These are phyloP conservation scores for Ptychobarbus kaznakovi DNA, from an alignment of 2,797 vertebrate species.

Conservation along the genomic window DNA sequence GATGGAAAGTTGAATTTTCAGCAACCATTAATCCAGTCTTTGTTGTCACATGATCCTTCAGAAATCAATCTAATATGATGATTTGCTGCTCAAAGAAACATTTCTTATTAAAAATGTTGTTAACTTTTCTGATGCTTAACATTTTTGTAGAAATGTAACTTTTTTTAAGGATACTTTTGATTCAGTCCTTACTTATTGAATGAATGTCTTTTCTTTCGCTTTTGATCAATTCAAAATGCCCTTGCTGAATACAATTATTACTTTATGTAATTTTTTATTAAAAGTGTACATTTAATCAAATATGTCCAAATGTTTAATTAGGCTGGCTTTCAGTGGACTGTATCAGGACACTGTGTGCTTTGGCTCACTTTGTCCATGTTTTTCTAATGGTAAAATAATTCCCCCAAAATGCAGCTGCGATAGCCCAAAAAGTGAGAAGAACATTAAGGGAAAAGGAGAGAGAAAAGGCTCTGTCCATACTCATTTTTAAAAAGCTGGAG, in stretches of 20 bases:
- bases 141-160: neutral
- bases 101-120: too few relatives aligned
- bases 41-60: neutral
- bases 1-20: neutral
- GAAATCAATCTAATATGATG: neutral
- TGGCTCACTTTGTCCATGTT: neutral
- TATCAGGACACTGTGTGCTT: neutral
- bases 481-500: constrained; percentile 44
- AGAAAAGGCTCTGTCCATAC: constrained; percentile 27
- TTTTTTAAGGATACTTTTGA: neutral
- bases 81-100: neutral
- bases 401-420: neutral
- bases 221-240: neutral
- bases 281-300: neutral
- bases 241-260: neutral
- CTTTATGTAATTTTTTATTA: too few relatives aligned
- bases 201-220: neutral
- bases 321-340: neutral
- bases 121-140: neutral
- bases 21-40: neutral
- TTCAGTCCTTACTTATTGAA: neutral
- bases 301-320: neutral
- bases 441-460: constrained; percentile 8
- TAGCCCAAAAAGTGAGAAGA: constrained; percentile 34
- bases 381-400: constrained; percentile 14